A percentile compares a stretch with the other conserved stretches of the same genome.
Conservation (phyloP, 35 echinoderm and acorn worm species). For the Holothuria glaberrima region DNA sequence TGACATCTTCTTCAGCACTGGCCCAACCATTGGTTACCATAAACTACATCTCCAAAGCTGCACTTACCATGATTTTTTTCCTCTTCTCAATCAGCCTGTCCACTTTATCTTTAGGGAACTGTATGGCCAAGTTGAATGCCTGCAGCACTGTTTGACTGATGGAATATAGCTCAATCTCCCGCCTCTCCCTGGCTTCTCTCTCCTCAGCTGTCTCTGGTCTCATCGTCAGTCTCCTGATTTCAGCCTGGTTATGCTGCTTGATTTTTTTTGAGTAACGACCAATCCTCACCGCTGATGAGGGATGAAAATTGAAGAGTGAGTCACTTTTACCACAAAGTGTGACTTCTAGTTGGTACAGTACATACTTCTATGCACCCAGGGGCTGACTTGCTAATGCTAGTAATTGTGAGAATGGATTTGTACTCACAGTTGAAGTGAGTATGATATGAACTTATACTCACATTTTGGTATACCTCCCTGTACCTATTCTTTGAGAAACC, state of each 20-base stretch:
- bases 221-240: constrained; percentile 74
- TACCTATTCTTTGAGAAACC: no score
- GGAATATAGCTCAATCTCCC: constrained; percentile 88
- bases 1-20: no score
- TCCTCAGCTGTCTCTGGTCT: constrained; percentile 86
- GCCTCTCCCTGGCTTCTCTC: constrained; percentile 79
- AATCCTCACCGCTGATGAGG: constrained; percentile 90
- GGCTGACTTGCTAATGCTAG: no score
- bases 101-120: constrained; percentile 70
- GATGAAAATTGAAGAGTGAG: background rate
- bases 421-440: no score
- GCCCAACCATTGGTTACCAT: no score
- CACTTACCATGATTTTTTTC: constrained; percentile 85
- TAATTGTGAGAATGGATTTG: no score
- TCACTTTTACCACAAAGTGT: no score
- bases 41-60: no score
- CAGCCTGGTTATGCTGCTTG: constrained; percentile 86
- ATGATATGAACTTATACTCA: no score
- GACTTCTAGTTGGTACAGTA: no score
- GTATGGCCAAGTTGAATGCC: constrained; percentile 72
- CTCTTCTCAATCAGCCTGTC: constrained; percentile 50
- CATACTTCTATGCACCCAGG: no score
- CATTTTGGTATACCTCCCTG: no score
- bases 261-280: constrained; percentile 95
- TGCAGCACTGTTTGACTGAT: constrained; percentile 83